Base-by-base conservation (phyloP, 2,797 vertebrate species). In the Hypotaenidia philippensis region DNA sequence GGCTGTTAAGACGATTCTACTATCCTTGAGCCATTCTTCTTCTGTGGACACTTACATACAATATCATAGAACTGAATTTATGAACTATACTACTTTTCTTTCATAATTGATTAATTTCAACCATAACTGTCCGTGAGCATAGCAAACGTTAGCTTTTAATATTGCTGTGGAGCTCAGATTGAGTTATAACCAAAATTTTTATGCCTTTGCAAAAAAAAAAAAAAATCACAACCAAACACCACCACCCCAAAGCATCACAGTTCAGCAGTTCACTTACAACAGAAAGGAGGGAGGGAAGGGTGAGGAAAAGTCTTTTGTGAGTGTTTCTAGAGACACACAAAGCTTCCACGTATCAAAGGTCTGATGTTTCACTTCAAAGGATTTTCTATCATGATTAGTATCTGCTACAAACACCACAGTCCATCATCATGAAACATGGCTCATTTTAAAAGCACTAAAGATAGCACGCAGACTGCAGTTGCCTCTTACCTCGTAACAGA, bases 1-100 rank as follows among this genome's bases (percentile, higher is more conserved):
- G 82, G 94, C 93, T 87, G 83, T 97, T 97, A 96, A 96, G 93
- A 96, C 5, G 92, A 93, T 96, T 91, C 61, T 86, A 68, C 76
- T 93, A 66, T 61, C 64, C 87, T 87, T 31, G 31, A 85, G 87
- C 92, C 85, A 64, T 92, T 87, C 68, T 94, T 95, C 91, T 89
- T 83, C 61, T 1, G 38, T 85, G 95, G 92, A 94, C 63, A 93
- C 64, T 93, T 86, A 94, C 3, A 95, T 14, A 95, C 74, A 95
- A 83, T 40, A 96, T 82, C 59, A 97, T 59, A 92, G 74, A 93
- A 89, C 44, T 68, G 63, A 83, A 56, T 92, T 93, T 86, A 95
- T 60, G 70, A 90, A 38, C 75, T 80, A 31, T 78, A 60, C 89
- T 91, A 86, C 31, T 93, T 89, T 85, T 75, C 0, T 14, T 88